Evolutionary conservation across 2,797 vertebrate genomes (phyloP).

Genomic region (Saxicola maurus): DNA sequence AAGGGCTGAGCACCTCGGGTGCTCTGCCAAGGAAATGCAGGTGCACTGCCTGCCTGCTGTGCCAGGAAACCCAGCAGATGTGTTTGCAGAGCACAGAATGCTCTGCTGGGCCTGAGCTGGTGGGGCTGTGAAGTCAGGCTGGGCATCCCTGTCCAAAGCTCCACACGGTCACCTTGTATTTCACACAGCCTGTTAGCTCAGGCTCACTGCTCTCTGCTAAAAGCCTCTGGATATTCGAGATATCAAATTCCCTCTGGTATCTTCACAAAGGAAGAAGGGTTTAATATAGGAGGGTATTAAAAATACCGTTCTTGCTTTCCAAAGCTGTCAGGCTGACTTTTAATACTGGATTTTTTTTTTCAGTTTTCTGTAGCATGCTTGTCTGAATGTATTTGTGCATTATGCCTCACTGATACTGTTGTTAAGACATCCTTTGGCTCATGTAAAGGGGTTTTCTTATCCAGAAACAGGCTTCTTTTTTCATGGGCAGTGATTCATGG

Average conservation of each 20-base stretch:
- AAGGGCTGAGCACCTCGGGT: not conserved
- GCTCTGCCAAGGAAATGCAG: not conserved
- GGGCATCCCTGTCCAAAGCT: not conserved
- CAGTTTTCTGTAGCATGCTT: not conserved
- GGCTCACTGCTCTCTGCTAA: not conserved
- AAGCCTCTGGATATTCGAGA: not conserved
- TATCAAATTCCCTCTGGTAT: not conserved
- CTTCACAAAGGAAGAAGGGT: not conserved
- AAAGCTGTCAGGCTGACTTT: not conserved
- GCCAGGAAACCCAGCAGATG: not conserved
- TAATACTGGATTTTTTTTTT: not conserved
- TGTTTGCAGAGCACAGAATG: not conserved
- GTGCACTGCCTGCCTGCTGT: not conserved
- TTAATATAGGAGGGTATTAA: not conserved
- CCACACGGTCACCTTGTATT: not conserved
- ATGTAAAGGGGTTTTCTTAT: not conserved
- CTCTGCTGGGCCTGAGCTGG: not conserved
- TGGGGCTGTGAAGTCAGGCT: not conserved
- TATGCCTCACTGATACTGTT: not conserved
- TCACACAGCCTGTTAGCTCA: not conserved
- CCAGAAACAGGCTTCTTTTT: not conserved
- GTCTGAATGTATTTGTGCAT: not conserved
- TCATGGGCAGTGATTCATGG: slow-evolving; percentile 5
- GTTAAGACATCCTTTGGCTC: not conserved
- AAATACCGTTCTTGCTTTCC: not conserved